Base-by-base conservation (phyloP, 2,113 vertebrate genomes). In the Emydocephalus ijimae region DNA sequence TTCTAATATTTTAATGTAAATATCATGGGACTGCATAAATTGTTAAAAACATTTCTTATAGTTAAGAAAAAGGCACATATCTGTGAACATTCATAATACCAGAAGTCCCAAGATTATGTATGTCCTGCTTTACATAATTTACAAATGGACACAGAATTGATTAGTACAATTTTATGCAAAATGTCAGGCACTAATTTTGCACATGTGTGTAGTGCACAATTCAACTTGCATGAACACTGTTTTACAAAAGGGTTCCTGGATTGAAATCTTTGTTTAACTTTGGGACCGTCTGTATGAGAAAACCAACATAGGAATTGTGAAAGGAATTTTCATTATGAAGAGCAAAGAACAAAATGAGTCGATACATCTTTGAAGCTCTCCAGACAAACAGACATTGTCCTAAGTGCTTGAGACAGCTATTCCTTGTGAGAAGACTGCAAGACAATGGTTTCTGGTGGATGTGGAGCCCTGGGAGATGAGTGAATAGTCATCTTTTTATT, bases 311-410 rank as follows among this genome's bases (percentile, higher is more conserved):
- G 59, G 0, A 61, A 9, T 91, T 86, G 45, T 92, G 57, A 91
- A 93, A 95, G 34, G 90, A 89, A 94, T 95, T 94, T 94, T 91
- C 93, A 59, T 94, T 96, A 90, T n/a, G n/a, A 34, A 74, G n/a
- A 74, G 15, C n/a, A 15, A 69, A 5, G 29, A n/a, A 5, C 4
- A 5, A 50, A 69, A n/a, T 69, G 61, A 69, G 59, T 29, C 29
- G 59, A n/a, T n/a, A 69, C 12, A n/a, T 29, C 59, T 64, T 61
- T 64, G 59, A 64, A 12, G 2, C 64, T 74, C n/a, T 74, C n/a
- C 14, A 74, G 14, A 74, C 0, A 74, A 34, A 69, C 14, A 34
- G 5, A n/a, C 14, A n/a, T 74, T 74, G 64, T 12, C 12, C 12
- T 6, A 69, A 69, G 12, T 69, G n/a, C 14, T 74, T 34, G 29